Evolutionary conservation across 2,797 vertebrate species (phyloP).

Genomic region (Liparis tanakae): DNA sequence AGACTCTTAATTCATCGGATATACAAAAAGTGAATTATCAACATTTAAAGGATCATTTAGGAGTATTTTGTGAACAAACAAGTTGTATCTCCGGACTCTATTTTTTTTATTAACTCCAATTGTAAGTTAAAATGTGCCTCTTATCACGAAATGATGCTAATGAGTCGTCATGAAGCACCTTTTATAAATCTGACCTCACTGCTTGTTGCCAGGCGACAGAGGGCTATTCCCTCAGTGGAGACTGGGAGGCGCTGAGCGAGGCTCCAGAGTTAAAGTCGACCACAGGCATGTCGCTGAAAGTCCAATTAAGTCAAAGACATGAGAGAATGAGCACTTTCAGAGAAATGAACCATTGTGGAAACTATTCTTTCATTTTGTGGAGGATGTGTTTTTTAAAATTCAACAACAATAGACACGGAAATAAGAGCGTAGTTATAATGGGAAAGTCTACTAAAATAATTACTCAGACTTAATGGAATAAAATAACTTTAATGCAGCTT

Average conservation of each 20-base stretch:
- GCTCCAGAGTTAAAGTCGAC: conserved; percentile 52
- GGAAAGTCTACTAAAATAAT: background rate
- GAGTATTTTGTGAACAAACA: conserved; percentile 25
- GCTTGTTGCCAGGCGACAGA: conserved; percentile 5
- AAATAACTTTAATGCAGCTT: background rate
- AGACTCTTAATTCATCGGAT: background rate
- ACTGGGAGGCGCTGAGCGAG: conserved; percentile 38
- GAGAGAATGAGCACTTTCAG: conserved; percentile 46
- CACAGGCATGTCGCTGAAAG: conserved; percentile 66
- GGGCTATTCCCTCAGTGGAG: conserved; percentile 30
- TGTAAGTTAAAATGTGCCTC: background rate
- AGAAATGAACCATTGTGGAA: conserved; percentile 36
- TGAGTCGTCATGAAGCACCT: background rate
- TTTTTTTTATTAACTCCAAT: conserved; percentile 1
- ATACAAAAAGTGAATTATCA: background rate
- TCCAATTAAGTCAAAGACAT: conserved; percentile 65
- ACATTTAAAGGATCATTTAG: conserved; percentile 27
- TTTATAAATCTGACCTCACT: conserved; percentile 2
- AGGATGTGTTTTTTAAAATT: conserved; percentile 5
- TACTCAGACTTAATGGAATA: background rate
- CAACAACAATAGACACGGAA: background rate
- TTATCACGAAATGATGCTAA: background rate
- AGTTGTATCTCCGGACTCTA: conserved; percentile 14
- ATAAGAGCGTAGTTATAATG: conserved; percentile 1
- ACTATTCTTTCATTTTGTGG: conserved; percentile 30